Conservation (phyloP, 2,797 vertebrate species). For the Vultur gryphus region DNA sequence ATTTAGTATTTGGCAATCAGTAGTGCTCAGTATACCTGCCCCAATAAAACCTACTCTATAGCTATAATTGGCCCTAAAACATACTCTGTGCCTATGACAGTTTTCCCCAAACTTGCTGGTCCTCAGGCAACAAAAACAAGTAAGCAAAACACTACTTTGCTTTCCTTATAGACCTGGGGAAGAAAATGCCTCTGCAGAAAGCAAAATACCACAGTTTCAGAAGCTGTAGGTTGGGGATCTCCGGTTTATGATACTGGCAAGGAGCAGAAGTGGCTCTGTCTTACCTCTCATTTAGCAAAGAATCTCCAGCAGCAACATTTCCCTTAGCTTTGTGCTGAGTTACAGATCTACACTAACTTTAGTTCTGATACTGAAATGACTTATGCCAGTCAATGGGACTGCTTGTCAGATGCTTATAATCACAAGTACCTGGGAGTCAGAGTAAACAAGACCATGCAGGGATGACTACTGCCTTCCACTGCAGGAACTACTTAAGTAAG, state of each 20-base stretch:
- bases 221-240: neutral
- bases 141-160: neutral
- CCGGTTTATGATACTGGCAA: neutral
- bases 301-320: neutral
- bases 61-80: neutral
- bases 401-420: neutral
- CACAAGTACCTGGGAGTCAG: neutral
- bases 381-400: neutral
- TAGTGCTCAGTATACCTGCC: neutral
- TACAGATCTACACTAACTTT: neutral
- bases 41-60: neutral
- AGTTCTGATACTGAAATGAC: neutral
- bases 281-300: neutral
- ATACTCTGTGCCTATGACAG: neutral
- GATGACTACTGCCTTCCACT: neutral
- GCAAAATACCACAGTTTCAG: neutral
- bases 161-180: neutral
- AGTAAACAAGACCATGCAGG: neutral
- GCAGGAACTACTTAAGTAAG: neutral
- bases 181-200: neutral
- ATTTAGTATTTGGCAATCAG: neutral
- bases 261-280: neutral
- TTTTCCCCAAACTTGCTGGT: neutral
- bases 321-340: neutral
- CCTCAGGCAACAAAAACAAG: neutral